phyloP scores from a whole-genome alignment of 2,113 vertebrate genomes.

The Phaethon lepturus region DNA sequence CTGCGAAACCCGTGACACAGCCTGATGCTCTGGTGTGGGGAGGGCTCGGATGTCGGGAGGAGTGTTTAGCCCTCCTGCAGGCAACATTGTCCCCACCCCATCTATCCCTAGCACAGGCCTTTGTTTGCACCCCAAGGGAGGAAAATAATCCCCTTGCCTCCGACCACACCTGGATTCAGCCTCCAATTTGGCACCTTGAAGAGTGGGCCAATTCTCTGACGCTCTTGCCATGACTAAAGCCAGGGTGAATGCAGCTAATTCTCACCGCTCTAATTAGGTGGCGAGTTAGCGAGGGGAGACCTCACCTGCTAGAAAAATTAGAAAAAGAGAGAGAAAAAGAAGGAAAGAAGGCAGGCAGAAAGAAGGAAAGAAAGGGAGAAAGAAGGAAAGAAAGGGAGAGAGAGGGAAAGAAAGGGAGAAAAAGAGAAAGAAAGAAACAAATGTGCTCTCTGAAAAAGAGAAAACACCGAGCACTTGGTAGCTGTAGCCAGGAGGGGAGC shows the following conservation, averaged over 20 bases:
- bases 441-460: background rate
- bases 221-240: constrained; percentile 49
- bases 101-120: constrained; percentile 40
- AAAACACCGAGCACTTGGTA: background rate
- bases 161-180: constrained; percentile 69
- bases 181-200: constrained; percentile 71
- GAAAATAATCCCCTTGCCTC: constrained; percentile 68
- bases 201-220: constrained; percentile 65
- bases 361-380: too few species aligned
- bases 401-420: background rate
- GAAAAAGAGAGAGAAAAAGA: background rate
- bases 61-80: constrained; percentile 60
- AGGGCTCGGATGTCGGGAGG: constrained; percentile 53
- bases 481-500: background rate
- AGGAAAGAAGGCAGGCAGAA: background rate
- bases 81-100: constrained; percentile 37
- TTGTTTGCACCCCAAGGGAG: constrained; percentile 73
- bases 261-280: constrained; percentile 59
- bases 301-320: constrained; percentile 15
- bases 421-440: background rate
- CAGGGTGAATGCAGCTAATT: constrained; percentile 67
- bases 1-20: background rate
- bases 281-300: constrained; percentile 12
- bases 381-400: background rate
- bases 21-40: background rate